Evolutionary conservation across 2,113 vertebrate genomes (phyloP), one percentile per base, ranked within the genome.

Genomic region (Dolichallabes microphthalmus): DNA sequence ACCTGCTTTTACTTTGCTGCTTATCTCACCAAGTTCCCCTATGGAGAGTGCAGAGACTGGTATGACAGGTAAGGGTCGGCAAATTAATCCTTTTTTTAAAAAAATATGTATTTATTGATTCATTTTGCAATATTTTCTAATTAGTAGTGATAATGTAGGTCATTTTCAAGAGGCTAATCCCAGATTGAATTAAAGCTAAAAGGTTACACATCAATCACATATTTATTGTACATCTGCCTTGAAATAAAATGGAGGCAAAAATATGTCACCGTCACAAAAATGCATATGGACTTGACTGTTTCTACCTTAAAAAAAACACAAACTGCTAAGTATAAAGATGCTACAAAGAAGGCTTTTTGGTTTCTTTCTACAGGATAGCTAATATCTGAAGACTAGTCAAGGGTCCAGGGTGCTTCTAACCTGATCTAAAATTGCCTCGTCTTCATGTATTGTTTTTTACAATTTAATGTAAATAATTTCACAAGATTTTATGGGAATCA

Each of bases 1-100:
- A 94, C 95, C 88, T 98, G 97, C 90, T 98, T 98, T 92, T 95
- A 96, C 89, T 98, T 98, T 19, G 96, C 97, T 0, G 95, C 96
- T 58, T 98, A 98, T 89, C 94, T 98, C 86, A 97, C 97, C 86
- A 97, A 97, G 89, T 98, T 97, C 89, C 96, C 97, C 0, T 96
- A 96, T 0, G 97, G 97, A 30, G 96, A 97, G 87, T 97, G 97
- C 92, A 94, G 97, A 11, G 96, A 96, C 92, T 98, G 97, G 97
- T 97, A 97, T 0, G 97, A 98, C 94, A 98, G 97, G 97, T 98
- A 89, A 17, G 78, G 32, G 8, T 73, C 13, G 52, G 1, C 9
- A 55, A 13, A 53, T 52, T 14, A 30, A 76, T n/a, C 27, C 11
- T 39, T 22, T 7, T 53, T 8, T 30, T 27, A 14, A 53, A 53